These are phyloP conservation scores for Torymus tubicola DNA, from an alignment of 2,888 invertebrate genomes.

Conservation along the genomic window DNA sequence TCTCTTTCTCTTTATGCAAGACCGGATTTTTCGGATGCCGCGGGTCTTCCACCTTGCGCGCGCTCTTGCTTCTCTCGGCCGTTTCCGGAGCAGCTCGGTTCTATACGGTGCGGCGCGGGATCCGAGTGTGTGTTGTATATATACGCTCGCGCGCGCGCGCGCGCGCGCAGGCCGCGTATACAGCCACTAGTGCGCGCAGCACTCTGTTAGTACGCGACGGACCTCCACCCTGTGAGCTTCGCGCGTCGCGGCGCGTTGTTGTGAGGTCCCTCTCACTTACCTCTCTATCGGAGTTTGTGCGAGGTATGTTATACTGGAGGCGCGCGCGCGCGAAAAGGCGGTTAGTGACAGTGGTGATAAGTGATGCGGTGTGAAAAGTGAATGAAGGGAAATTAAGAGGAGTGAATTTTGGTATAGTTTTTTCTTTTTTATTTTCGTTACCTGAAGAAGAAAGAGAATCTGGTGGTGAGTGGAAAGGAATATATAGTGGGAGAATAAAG, in stretches of 20 bases:
- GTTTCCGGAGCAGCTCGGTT: slow-evolving; percentile 44
- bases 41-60: slow-evolving; percentile 49
- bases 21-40: slow-evolving; percentile 53
- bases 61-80: not conserved
- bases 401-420: no score
- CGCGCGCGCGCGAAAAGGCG: not conserved
- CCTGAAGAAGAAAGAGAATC: no score
- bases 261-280: not conserved
- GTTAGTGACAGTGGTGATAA: no score
- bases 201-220: slow-evolving; percentile 47
- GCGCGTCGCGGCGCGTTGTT: slow-evolving; percentile 20
- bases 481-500: no score
- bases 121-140: not conserved
- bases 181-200: not conserved
- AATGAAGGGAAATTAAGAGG: no score
- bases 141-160: not conserved
- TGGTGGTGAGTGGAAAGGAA: no score
- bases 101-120: slow-evolving; percentile 14
- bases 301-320: not conserved
- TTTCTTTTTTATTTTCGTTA: no score
- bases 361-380: no score
- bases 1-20: slow-evolving; percentile 8
- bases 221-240: slow-evolving; percentile 48
- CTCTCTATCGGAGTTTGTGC: not conserved
- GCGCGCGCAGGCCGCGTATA: slow-evolving; percentile 9